Percentiles rank a stretch among this genome's conserved stretches.
These are phyloP conservation scores for Eretmocerus hayati DNA, from an alignment of 2,888 invertebrate species.

Conservation along the genomic window DNA sequence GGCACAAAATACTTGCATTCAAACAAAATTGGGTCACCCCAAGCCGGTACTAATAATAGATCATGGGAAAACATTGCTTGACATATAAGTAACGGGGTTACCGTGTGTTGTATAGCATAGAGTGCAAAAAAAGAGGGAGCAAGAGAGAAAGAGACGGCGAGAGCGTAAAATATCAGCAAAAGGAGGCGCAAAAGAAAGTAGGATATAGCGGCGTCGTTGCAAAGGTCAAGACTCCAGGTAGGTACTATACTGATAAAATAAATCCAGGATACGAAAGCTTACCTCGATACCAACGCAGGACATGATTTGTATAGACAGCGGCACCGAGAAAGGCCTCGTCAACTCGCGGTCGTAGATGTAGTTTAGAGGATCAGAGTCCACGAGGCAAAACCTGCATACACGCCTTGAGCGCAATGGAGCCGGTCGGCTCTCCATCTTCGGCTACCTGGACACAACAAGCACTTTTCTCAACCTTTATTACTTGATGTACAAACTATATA, in stretches of 20 bases:
- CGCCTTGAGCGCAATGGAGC: slow-evolving; percentile 56
- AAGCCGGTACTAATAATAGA: too few species aligned
- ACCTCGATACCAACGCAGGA: slow-evolving; percentile 74
- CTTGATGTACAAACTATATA: too few species aligned
- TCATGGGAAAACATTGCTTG: too few species aligned
- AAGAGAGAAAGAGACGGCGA: not conserved
- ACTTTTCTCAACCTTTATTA: too few species aligned
- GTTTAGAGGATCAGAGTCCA: slow-evolving; percentile 56
- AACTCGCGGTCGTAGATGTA: slow-evolving; percentile 60
- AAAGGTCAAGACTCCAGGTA: too few species aligned
- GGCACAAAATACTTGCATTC: too few species aligned
- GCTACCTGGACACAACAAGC: not conserved
- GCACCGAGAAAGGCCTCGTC: slow-evolving; percentile 55
- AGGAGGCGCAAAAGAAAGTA: not conserved
- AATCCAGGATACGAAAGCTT: slow-evolving; percentile 28
- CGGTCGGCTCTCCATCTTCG: slow-evolving; percentile 55
- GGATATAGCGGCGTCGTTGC: too few species aligned
- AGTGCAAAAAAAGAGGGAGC: not conserved
- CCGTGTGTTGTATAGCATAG: too few species aligned
- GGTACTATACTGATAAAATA: not conserved
- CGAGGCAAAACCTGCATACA: slow-evolving; percentile 70
- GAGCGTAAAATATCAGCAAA: not conserved
- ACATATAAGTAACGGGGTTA: too few species aligned
- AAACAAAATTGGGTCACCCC: too few species aligned
- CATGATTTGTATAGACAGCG: slow-evolving; percentile 68